These are phyloP conservation scores for Stomorhina lunata DNA, from an alignment of 2,888 invertebrate genomes.

Conservation along the genomic window DNA sequence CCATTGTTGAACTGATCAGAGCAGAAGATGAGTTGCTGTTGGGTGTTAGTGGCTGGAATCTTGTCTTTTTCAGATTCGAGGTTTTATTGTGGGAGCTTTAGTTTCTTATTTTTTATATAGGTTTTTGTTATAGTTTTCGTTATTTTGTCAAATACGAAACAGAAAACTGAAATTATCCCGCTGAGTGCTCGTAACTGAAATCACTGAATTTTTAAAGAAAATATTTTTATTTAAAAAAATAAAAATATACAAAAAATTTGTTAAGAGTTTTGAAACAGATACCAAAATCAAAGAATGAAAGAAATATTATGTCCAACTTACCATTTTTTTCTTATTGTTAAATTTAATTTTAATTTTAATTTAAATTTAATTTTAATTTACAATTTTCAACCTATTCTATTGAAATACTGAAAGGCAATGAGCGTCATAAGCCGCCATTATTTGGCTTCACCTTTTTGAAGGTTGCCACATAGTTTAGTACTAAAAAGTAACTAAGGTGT, in stretches of 20 bases:
- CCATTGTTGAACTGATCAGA: conserved; percentile 55
- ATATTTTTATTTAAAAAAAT: too few relatives aligned
- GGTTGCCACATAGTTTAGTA: too few relatives aligned
- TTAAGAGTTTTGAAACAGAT: conserved; percentile 42
- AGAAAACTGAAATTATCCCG: conserved; percentile 63
- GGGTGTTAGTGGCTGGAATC: not conserved
- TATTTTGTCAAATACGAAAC: conserved; percentile 61
- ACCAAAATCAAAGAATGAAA: not conserved
- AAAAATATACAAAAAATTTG: too few relatives aligned
- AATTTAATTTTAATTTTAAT: too few relatives aligned
- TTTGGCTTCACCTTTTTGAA: too few relatives aligned
- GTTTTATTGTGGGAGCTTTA: conserved; percentile 65
- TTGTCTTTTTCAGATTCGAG: not conserved
- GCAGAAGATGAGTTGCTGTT: too few relatives aligned
- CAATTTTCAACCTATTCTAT: too few relatives aligned
- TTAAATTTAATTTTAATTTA: too few relatives aligned
- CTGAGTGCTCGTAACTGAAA: conserved; percentile 65
- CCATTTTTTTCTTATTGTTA: too few relatives aligned
- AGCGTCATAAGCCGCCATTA: too few relatives aligned
- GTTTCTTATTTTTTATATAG: conserved; percentile 48
- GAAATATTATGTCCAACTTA: conserved; percentile 59
- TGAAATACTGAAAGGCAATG: too few relatives aligned
- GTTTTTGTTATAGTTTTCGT: conserved; percentile 28
- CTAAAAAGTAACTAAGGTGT: too few relatives aligned
- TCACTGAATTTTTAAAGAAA: conserved; percentile 44